Base-by-base conservation (phyloP, 2,888 invertebrate species). In the Sicus ferrugineus region DNA sequence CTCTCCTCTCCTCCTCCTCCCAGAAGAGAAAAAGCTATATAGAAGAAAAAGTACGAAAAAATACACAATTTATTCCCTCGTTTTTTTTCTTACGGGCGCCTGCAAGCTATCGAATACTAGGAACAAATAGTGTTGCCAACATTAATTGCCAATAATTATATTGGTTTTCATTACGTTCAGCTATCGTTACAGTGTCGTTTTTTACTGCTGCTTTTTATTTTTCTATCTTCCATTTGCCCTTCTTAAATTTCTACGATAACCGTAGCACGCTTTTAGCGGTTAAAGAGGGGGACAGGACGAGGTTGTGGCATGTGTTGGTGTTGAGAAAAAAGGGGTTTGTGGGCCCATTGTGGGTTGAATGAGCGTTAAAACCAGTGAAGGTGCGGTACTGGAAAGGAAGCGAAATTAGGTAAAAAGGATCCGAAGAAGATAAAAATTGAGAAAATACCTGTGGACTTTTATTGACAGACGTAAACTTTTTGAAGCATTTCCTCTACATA, bases 111-210 rank as follows among this genome's bases (percentile, higher is more conserved):
- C 34, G 21, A 59, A 23, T 23, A 62, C n/a, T 19, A 30, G 34
- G 6, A 21, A 58, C 67, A 67, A 67, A 59, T 59, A 67, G 67
- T 67, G 59, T 67, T 67, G 46, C 59, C 67, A 67, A 73, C 75
- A 76, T 75, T 76, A 76, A 76, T 82, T 82, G 82, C 82, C 82
- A 82, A 82, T 82, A 82, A 82, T 82, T 82, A 82, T 82, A 82
- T 82, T 82, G 82, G 82, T 81, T 81, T 79, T 65, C 50, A 23
- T 46, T 67, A 67, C 67, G 67, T 56, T 42, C 46, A 42, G 56
- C 23, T 38, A 42, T 66, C 66, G 56, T n/a, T 66, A 56, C 73
- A 61, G 62, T 70, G 50, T 56, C 50, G 50, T 66, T 59, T 56
- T 52, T 21, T 11, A 30, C 46, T 1, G 16, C 30, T 38, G n/a